These are phyloP conservation scores for Mastomys coucha DNA, from an alignment of 2,113 vertebrate species.

Conservation along the genomic window DNA sequence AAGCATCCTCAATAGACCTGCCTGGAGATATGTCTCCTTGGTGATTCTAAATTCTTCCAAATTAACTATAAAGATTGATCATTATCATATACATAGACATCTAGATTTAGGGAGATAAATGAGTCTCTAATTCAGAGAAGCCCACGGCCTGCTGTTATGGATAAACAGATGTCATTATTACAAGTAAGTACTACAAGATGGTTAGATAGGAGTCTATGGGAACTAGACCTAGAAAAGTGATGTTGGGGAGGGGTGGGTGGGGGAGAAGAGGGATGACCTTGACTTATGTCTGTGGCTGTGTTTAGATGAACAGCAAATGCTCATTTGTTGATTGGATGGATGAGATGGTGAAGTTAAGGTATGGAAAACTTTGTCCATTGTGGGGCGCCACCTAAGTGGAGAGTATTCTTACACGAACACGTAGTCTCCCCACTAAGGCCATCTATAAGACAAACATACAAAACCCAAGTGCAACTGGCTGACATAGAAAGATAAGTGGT, in stretches of 20 bases:
- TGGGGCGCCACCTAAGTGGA: background rate
- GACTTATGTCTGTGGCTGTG: background rate
- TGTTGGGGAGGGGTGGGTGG: no score
- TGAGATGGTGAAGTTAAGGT: background rate
- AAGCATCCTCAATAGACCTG: background rate
- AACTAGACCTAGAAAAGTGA: background rate
- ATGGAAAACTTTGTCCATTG: background rate
- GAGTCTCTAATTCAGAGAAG: conserved; percentile 33
- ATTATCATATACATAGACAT: background rate
- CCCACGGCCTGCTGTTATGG: background rate
- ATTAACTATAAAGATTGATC: background rate
- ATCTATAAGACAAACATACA: background rate
- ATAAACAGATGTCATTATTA: background rate
- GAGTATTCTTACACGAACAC: background rate
- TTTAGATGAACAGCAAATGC: conserved; percentile 25
- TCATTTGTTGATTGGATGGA: conserved; percentile 11
- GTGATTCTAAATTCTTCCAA: background rate
- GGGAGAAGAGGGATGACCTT: background rate
- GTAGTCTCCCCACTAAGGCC: conserved; percentile 8
- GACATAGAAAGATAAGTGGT: conserved; percentile 22
- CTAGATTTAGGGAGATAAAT: background rate
- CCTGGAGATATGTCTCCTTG: background rate
- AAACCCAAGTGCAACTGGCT: conserved; percentile 21
- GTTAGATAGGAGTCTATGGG: background rate
- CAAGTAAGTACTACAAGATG: background rate